These are phyloP conservation scores for Hoplodrina blanda DNA, from an alignment of 2,888 invertebrate species.

Conservation along the genomic window DNA sequence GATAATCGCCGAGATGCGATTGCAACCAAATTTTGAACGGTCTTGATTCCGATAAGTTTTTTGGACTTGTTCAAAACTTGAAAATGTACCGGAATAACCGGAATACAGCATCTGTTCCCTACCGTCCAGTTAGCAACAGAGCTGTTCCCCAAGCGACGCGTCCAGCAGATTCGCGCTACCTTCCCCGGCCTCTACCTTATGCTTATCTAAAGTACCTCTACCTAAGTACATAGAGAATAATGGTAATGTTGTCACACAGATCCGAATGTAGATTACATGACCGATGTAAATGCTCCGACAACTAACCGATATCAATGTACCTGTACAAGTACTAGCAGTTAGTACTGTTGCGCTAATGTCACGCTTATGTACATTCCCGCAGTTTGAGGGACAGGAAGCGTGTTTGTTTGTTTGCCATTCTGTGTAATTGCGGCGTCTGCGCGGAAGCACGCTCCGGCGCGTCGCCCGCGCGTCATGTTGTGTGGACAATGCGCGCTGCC, in stretches of 20 bases:
- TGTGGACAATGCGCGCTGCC: constrained; percentile 12
- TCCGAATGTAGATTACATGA: neutral
- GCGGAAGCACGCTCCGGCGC: constrained; percentile 57
- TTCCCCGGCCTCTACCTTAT: no score
- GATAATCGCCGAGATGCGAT: no score
- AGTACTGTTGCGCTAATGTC: constrained; percentile 20
- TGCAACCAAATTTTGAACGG: no score
- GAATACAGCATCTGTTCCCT: neutral
- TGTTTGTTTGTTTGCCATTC: constrained; percentile 47
- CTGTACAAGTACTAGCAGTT: neutral
- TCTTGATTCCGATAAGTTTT: no score
- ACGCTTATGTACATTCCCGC: constrained; percentile 31
- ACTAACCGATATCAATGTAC: neutral
- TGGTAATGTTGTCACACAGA: neutral
- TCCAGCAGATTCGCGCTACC: no score
- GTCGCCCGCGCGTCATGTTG: constrained; percentile 11
- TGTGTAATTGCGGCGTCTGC: constrained; percentile 51
- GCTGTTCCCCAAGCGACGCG: no score
- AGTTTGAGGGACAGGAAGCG: constrained; percentile 52
- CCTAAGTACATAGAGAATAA: neutral
- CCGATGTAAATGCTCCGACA: neutral
- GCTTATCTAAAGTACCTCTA: no score
- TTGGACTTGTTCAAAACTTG: neutral
- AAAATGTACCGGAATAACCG: neutral
- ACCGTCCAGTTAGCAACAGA: no score